Percentiles rank a stretch among this genome's conserved stretches.
These are phyloP conservation scores for Philhelius pedissequus DNA, from an alignment of 2,888 invertebrate species.

Conservation along the genomic window DNA sequence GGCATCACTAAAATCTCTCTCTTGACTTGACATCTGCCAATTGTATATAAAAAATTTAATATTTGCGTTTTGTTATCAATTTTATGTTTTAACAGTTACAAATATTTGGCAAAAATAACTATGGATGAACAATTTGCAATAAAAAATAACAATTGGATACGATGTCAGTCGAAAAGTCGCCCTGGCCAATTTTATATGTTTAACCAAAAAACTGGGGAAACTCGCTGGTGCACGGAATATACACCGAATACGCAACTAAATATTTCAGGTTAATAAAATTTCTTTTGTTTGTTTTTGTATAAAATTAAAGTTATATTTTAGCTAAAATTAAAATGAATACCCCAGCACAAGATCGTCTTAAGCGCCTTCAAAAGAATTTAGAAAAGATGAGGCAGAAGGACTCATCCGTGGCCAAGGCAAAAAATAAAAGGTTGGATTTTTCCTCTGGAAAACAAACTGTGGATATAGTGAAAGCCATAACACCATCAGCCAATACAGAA, in stretches of 20 bases:
- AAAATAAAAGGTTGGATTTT: not conserved
- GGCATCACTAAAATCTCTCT: too few relatives aligned
- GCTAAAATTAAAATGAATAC: conserved; percentile 7
- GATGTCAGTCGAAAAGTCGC: conserved; percentile 64
- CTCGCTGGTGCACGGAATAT: conserved; percentile 61
- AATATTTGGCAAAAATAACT: not conserved
- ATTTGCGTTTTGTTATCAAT: not conserved
- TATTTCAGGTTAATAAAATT: conserved; percentile 10
- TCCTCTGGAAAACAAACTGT: not conserved
- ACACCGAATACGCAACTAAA: conserved; percentile 6
- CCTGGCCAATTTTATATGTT: conserved; percentile 70
- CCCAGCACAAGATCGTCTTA: conserved; percentile 74
- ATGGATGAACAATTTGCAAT: not conserved
- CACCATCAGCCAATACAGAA: not conserved
- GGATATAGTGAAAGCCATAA: not conserved
- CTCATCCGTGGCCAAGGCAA: not conserved
- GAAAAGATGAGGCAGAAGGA: conserved; percentile 43
- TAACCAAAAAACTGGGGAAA: conserved; percentile 71
- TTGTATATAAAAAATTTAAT: too few relatives aligned
- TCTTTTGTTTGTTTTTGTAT: not conserved
- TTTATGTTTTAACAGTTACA: not conserved
- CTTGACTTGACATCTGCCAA: too few relatives aligned
- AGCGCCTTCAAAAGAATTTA: conserved; percentile 71
- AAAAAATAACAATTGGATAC: conserved; percentile 63
- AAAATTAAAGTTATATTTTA: not conserved